Conservation (phyloP, 2,797 vertebrate genomes). For the Hapalemur alaotrensis region DNA sequence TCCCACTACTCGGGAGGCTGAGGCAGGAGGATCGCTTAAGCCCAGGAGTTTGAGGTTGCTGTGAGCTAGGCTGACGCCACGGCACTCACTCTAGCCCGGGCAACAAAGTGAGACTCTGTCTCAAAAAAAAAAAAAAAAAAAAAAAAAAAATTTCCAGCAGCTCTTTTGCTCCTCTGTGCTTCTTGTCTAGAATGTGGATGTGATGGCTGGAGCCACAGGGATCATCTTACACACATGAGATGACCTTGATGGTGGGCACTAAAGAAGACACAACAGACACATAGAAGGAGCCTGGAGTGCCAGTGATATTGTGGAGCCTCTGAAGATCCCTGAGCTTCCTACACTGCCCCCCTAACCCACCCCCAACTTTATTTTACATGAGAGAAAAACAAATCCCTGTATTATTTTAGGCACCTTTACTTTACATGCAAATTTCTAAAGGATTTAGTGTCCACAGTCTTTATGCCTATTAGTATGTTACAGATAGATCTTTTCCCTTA, state of each 20-base stretch:
- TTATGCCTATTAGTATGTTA: background rate
- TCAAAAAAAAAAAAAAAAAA: too few relatives aligned
- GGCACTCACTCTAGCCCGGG: too few relatives aligned
- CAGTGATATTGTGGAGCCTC: background rate
- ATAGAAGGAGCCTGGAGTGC: background rate
- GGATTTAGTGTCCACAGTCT: background rate
- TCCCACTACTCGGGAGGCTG: too few relatives aligned
- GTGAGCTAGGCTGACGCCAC: too few relatives aligned
- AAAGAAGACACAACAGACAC: background rate
- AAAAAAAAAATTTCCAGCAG: background rate
- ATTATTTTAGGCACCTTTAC: background rate
- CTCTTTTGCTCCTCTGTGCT: background rate
- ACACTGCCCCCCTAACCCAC: background rate
- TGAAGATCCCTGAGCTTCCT: background rate
- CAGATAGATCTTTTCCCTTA: background rate
- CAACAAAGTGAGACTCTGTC: too few relatives aligned
- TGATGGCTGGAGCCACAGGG: background rate
- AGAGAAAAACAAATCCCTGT: background rate
- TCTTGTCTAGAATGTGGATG: background rate
- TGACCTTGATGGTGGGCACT: background rate
- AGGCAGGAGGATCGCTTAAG: too few relatives aligned
- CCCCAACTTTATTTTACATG: background rate
- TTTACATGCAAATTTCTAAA: background rate
- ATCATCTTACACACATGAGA: background rate
- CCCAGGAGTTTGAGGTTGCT: too few relatives aligned